Evolutionary conservation across 2,113 vertebrate species (phyloP).

Genomic region (Geococcyx californianus): DNA sequence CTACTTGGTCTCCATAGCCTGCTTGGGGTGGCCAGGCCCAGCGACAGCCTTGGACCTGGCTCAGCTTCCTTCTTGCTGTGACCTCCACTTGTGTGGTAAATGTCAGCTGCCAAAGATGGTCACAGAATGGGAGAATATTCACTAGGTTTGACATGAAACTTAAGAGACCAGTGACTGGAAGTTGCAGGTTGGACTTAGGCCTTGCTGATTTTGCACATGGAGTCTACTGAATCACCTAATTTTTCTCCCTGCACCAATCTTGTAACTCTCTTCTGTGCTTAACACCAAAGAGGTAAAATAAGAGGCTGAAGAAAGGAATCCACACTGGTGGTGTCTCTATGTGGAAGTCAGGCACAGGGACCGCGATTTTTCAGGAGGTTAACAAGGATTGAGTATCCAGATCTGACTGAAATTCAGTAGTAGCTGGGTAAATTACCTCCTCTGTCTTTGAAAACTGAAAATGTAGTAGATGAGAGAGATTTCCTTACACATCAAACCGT

Average conservation of each 20-base stretch:
- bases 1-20: neutral
- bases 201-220: neutral
- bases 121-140: neutral
- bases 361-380: neutral
- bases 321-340: neutral
- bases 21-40: neutral
- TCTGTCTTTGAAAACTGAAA: neutral
- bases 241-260: neutral
- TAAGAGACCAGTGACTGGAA: neutral
- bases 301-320: neutral
- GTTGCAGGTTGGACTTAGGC: neutral
- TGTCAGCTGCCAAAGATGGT: neutral
- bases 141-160: neutral
- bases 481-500: neutral
- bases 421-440: neutral
- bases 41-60: accelerated
- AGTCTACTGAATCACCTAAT: neutral
- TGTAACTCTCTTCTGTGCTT: neutral
- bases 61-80: neutral
- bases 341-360: neutral
- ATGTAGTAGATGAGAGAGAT: neutral
- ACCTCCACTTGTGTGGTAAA: accelerated
- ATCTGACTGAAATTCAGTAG: neutral
- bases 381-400: neutral
- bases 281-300: neutral